Evolutionary conservation across 2,888 invertebrate genomes (phyloP), one percentile per base, ranked within the genome.

Genomic region (Acrocera orbiculus): DNA sequence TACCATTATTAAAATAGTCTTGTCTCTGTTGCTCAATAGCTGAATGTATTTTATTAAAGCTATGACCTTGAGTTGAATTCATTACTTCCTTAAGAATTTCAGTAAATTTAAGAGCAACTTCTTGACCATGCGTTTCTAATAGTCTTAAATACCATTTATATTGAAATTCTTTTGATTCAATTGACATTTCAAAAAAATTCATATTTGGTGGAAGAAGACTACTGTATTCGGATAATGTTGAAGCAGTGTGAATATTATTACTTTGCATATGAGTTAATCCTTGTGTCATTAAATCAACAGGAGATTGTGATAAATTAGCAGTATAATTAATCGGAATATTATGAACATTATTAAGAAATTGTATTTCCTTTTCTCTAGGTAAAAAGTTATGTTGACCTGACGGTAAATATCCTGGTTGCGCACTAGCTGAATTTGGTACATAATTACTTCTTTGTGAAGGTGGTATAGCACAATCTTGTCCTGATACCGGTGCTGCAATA

Each of bases 291-390:
- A 46, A 40, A 17, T 43, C 39, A 16, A 40, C 35, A 20, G 36
- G 35, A 33, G 44, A 43, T 44, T 48, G 49, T 31, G 44, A 39
- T 39, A 48, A 22, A 41, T 39, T 40, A 45, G 41, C 37, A 30
- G 46, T 45, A 30, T 49, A 47, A 38, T 46, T 47, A 24, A 46
- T 40, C 34, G 50, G 48, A 43, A 48, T 47, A 38, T 41, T 39
- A 50, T 70, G 69, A 4, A 69, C 68, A 46, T 69, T 69, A 42
- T 66, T 67, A 34, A 68, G 54, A 50, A 69, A 69, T 46, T 69
- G 69, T 39, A 69, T 66, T 34, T 65, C 66, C 41, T 66, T 60
- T 7, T 64, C 63, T 25, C n/a, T n/a, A n/a, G n/a, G n/a, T n/a
- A n/a, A n/a, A n/a, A n/a, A n/a, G n/a, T 56, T 56, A 28, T 27